Conservation (phyloP, 2,113 vertebrate genomes). For the Hystrix cristata region DNA sequence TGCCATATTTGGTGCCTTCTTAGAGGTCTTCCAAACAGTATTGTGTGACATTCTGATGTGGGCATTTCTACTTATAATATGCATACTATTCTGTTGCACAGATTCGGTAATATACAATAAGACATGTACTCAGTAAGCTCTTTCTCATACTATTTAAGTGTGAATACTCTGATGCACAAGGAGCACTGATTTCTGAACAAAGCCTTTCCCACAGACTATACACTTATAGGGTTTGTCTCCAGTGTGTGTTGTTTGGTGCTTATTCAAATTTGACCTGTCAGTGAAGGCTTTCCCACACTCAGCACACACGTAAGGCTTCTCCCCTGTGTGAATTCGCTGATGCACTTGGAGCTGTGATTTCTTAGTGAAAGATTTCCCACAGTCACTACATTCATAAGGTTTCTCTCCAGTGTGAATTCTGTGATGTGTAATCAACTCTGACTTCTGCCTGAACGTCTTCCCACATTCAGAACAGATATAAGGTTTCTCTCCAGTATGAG, state of each 20-base stretch:
- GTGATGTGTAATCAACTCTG: slow-evolving; percentile 75
- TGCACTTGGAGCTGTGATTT: slow-evolving; percentile 81
- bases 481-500: slow-evolving; percentile 87
- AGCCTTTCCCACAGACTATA: slow-evolving; percentile 73
- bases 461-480: slow-evolving; percentile 82
- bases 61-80: not conserved
- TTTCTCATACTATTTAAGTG: not conserved
- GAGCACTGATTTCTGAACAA: slow-evolving; percentile 75
- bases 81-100: not conserved
- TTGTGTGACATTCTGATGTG: not conserved
- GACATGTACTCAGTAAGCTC: not conserved
- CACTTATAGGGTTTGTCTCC: slow-evolving; percentile 78
- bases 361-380: slow-evolving; percentile 77
- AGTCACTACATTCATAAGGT: slow-evolving; percentile 68
- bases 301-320: slow-evolving; percentile 74
- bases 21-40: not conserved
- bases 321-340: slow-evolving; percentile 77
- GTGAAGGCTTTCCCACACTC: slow-evolving; percentile 80
- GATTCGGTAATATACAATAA: not conserved
- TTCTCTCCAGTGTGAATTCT: slow-evolving; percentile 80
- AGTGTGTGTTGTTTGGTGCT: slow-evolving; percentile 76
- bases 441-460: slow-evolving; percentile 81
- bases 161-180: slow-evolving; percentile 69
- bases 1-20: not conserved
- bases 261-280: slow-evolving; percentile 78